phyloP scores from a whole-genome alignment of 2,888 invertebrate genomes.

The Cosmopolites sordidus region DNA sequence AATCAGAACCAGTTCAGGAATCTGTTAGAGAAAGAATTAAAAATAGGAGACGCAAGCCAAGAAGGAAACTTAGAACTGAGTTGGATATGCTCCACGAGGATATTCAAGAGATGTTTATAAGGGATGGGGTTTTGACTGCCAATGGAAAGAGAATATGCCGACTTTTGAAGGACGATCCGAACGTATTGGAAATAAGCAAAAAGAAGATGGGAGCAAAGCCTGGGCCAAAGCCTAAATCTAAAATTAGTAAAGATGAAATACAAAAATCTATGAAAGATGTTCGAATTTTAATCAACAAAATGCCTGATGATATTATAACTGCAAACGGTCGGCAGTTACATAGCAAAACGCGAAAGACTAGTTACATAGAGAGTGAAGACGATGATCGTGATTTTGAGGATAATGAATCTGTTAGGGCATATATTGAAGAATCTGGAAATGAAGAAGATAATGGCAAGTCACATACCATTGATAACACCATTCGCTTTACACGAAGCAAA shows the following conservation, averaged over 20 bases:
- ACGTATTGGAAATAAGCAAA: slow-evolving; percentile 23
- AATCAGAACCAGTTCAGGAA: slow-evolving; percentile 29
- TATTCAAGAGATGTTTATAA: slow-evolving; percentile 66
- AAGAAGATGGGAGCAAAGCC: slow-evolving; percentile 29
- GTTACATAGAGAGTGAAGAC: slow-evolving; percentile 26
- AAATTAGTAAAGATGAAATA: slow-evolving; percentile 17
- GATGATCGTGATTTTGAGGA: slow-evolving; percentile 15
- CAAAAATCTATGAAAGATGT: slow-evolving; percentile 33
- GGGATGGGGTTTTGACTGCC: slow-evolving; percentile 59
- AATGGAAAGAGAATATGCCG: slow-evolving; percentile 64
- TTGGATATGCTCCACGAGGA: slow-evolving; percentile 64
- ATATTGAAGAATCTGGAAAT: slow-evolving; percentile 19
- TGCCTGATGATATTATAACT: slow-evolving; percentile 30
- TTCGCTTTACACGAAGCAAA: slow-evolving; percentile 34
- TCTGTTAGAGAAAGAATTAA: slow-evolving; percentile 35
- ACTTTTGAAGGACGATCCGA: slow-evolving; percentile 45
- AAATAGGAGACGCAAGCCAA: slow-evolving; percentile 35
- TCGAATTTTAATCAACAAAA: slow-evolving; percentile 34
- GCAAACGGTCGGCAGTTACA: background rate
- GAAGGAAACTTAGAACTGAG: slow-evolving; percentile 50
- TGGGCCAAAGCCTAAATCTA: slow-evolving; percentile 29
- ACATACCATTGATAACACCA: slow-evolving; percentile 33
- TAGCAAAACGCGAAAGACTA: background rate
- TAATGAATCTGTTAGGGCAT: slow-evolving; percentile 2
- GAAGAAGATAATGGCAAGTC: slow-evolving; percentile 36